Evolutionary conservation across 2,113 vertebrate species (phyloP).

Genomic region (Gyps fulvus): DNA sequence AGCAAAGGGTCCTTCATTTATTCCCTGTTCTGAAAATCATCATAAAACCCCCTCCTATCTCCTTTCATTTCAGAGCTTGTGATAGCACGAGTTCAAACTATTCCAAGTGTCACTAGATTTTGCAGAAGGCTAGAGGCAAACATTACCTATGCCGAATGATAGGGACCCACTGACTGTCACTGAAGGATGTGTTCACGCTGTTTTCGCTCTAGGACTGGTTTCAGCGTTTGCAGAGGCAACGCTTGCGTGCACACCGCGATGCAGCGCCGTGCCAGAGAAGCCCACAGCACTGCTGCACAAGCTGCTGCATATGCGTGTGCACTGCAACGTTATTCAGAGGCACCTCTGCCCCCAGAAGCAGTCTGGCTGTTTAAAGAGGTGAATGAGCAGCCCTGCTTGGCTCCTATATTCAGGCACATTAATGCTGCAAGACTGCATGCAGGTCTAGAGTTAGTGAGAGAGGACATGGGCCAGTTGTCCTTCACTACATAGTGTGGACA

Average conservation of each 20-base stretch:
- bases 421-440: background rate
- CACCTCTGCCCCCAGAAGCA: background rate
- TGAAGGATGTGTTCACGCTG: background rate
- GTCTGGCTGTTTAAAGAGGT: background rate
- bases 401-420: background rate
- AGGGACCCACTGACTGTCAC: background rate
- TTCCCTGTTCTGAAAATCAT: background rate
- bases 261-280: background rate
- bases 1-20: background rate
- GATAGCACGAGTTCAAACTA: background rate
- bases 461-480: background rate
- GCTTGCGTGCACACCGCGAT: rapidly evolving
- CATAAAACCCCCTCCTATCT: background rate
- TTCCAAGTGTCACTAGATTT: background rate
- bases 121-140: background rate
- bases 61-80: background rate
- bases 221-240: background rate
- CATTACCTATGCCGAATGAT: background rate
- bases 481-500: background rate
- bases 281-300: background rate
- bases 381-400: background rate
- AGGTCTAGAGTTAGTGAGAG: background rate
- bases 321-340: background rate
- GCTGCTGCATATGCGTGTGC: rapidly evolving
- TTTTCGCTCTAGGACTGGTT: background rate